phyloP scores from a whole-genome alignment of 2,113 vertebrate species.

The Tonatia bakeri region DNA sequence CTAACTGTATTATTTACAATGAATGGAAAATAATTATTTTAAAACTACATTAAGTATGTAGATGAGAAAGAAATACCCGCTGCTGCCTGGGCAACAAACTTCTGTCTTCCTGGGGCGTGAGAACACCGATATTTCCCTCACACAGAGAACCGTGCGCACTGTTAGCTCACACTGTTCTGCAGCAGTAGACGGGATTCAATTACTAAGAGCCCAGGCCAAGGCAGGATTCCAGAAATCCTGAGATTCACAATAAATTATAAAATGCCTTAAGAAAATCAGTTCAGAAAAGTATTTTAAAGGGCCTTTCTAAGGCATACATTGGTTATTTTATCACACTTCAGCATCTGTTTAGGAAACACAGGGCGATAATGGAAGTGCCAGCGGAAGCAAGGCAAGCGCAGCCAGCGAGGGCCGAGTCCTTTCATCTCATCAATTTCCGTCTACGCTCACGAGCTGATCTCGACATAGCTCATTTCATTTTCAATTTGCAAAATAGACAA shows the following conservation, averaged over 20 bases:
- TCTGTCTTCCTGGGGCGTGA: slow-evolving; percentile 23
- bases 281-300: slow-evolving; percentile 2
- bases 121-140: slow-evolving; percentile 3
- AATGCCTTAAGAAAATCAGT: neutral
- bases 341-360: neutral
- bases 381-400: rapidly evolving
- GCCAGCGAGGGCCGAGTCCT: rapidly evolving
- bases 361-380: rapidly evolving
- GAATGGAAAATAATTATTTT: slow-evolving; percentile 40
- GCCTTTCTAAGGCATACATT: neutral
- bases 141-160: neutral
- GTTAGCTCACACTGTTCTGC: slow-evolving; percentile 31
- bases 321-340: neutral
- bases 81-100: neutral
- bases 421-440: rapidly evolving
- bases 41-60: slow-evolving; percentile 42
- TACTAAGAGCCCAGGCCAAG: slow-evolving; percentile 40
- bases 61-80: neutral
- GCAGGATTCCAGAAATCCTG: slow-evolving; percentile 35
- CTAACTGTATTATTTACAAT: neutral
- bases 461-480: neutral
- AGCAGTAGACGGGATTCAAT: slow-evolving; percentile 32
- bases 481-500: neutral
- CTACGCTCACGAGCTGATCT: neutral
- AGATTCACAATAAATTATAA: slow-evolving; percentile 27